Evolutionary conservation across 2,797 vertebrate species (phyloP), one percentile per base, ranked within the genome.

Genomic region (Discoglossus pictus): DNA sequence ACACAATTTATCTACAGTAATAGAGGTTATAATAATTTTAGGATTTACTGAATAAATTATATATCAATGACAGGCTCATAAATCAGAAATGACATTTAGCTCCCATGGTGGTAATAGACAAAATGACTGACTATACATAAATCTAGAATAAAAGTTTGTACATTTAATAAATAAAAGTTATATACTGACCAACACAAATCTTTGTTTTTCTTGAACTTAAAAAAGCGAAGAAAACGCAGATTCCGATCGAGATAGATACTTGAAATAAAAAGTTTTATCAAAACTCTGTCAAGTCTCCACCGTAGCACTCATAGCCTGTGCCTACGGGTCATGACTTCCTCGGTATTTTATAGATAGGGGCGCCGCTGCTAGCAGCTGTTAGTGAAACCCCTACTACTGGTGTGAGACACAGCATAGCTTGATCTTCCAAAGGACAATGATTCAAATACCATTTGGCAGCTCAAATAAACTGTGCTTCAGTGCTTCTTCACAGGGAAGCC

Each of bases 171-270:
- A 38, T 11, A 2, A 13, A 1, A 46, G 15, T 13, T 6, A 23
- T 10, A 21, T 72, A 76, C 82, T 72, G 66, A 81, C 78, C 82
- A 77, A 76, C n/a, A 5, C n/a, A 16, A 6, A 7, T 6, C 48
- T 20, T 62, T 47, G 35, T 51, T 73, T 55, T 65, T 71, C 46
- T 53, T 18, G 1, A 64, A 24, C 7, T 68, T 68, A 21, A 80
- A 71, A 76, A 40, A 31, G 61, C 27, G 68, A 78, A 75, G 35
- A 79, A 54, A 50, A 82, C 25, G 31, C 79, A 50, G 44, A 79
- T 17, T 2, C 66, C 74, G 3, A 76, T 16, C 11, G 76, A 69
- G 8, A 83, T 54, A 0, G 60, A 67, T 2, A 78, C 82, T n/a
- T 1, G 77, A 75, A 51, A 75, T 2, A 10, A 82, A 60, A 27